These are phyloP conservation scores for Karalla daura DNA, from an alignment of 2,797 vertebrate species.

Conservation along the genomic window DNA sequence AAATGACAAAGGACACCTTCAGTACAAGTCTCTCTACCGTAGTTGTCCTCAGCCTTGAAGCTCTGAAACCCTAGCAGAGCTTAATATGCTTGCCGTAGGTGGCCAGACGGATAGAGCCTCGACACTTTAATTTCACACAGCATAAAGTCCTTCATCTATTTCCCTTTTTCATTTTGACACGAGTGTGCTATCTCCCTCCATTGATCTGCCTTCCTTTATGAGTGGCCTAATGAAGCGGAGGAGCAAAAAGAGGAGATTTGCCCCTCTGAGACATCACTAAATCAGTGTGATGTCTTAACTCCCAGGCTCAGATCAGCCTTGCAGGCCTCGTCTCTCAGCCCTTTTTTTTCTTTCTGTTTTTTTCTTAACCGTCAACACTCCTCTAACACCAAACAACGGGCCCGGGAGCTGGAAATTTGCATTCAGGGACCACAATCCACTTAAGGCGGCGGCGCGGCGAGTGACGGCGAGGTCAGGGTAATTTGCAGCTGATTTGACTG, in stretches of 20 bases:
- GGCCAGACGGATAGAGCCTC: slow-evolving; percentile 32
- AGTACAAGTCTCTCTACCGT: slow-evolving; percentile 9
- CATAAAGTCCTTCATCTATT: slow-evolving; percentile 50
- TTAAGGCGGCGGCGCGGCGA: slow-evolving; percentile 32
- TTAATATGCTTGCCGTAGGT: slow-evolving; percentile 36
- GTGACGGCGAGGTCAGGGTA: slow-evolving; percentile 63
- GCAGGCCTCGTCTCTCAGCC: slow-evolving; percentile 55
- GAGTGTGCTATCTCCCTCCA: slow-evolving; percentile 54
- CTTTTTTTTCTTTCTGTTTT: no score
- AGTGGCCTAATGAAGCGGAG: slow-evolving; percentile 72
- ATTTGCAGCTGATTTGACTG: slow-evolving; percentile 65
- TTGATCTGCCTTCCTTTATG: slow-evolving; percentile 74
- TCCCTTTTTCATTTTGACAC: slow-evolving; percentile 31
- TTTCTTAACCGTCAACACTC: slow-evolving; percentile 60
- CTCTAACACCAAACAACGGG: slow-evolving; percentile 19
- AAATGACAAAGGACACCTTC: slow-evolving; percentile 20
- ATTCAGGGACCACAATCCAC: slow-evolving; percentile 57
- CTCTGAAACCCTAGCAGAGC: slow-evolving; percentile 31
- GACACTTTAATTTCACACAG: slow-evolving; percentile 50
- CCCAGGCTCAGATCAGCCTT: slow-evolving; percentile 35
- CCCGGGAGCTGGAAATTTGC: slow-evolving; percentile 59
- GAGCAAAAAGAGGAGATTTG: slow-evolving; percentile 62
- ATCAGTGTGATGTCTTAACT: slow-evolving; percentile 75
- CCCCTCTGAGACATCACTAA: slow-evolving; percentile 65
- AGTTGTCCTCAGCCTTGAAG: slow-evolving; percentile 28